A percentile compares a stretch with the other conserved stretches of the same genome.
Evolutionary conservation across 2,888 invertebrate genomes (phyloP).

Genomic region (Panzeria rudis): DNA sequence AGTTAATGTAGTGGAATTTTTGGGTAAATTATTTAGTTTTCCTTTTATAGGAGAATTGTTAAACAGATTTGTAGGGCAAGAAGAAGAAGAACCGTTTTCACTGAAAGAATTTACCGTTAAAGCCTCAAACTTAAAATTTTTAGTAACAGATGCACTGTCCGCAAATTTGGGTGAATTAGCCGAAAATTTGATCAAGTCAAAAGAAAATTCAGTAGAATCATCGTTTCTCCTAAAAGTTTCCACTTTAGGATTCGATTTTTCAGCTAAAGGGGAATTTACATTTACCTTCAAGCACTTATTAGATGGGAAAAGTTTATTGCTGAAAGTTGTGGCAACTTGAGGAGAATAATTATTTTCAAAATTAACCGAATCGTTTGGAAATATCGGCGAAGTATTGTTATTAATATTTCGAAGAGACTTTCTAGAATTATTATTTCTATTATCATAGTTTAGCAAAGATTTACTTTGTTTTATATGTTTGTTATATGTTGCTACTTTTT

Average conservation of each 20-base stretch:
- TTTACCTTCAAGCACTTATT: too few species aligned
- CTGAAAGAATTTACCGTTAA: background rate
- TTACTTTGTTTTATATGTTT: background rate
- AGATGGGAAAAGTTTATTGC: background rate
- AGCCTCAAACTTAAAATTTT: background rate
- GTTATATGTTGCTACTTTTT: slow-evolving; percentile 3
- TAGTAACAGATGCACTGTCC: background rate
- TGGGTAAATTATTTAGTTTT: background rate
- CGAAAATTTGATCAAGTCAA: slow-evolving; percentile 32
- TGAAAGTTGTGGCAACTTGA: background rate
- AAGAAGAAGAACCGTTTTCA: background rate
- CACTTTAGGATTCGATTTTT: background rate
- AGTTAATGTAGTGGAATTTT: background rate
- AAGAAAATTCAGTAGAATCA: slow-evolving; percentile 39
- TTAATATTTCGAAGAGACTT: background rate
- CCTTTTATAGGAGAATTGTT: background rate
- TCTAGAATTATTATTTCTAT: background rate
- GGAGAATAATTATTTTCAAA: background rate
- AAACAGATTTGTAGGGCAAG: background rate
- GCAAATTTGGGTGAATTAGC: slow-evolving; percentile 1
- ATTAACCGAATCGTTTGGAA: slow-evolving; percentile 1
- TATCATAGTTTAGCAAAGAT: background rate
- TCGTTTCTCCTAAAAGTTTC: slow-evolving; percentile 30
- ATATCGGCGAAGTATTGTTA: too few species aligned
- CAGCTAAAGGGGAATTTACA: too few species aligned